Evolutionary conservation across 2,888 invertebrate genomes (phyloP).

Genomic region (Chrysodeixis includens): DNA sequence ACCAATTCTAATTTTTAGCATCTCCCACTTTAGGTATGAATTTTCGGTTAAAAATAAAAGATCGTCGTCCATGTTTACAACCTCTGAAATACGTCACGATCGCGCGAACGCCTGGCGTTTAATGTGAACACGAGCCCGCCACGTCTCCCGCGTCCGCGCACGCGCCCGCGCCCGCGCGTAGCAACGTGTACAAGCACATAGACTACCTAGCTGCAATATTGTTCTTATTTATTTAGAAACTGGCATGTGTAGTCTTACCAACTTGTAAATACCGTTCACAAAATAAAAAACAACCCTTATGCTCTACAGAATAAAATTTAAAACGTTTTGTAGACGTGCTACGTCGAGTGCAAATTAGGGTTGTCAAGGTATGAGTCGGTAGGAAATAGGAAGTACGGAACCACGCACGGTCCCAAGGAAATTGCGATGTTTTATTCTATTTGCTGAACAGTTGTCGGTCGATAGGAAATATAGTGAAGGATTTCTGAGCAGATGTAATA

Average conservation of each 20-base stretch:
- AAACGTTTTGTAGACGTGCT: conserved; percentile 35
- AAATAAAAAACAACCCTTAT: conserved; percentile 31
- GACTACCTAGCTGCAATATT: conserved; percentile 68
- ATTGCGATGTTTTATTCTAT: conserved; percentile 80
- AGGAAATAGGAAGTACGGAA: conserved; percentile 71
- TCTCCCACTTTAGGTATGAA: too few species aligned
- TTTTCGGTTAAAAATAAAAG: too few species aligned
- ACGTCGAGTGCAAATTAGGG: conserved; percentile 43
- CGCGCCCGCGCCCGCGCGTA: too few species aligned
- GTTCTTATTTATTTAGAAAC: conserved; percentile 74
- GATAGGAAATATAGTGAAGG: conserved; percentile 69
- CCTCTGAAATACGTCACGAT: too few species aligned
- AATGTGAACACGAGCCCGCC: too few species aligned
- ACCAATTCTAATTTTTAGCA: too few species aligned
- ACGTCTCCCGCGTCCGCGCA: too few species aligned
- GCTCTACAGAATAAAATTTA: conserved; percentile 34
- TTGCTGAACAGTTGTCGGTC: conserved; percentile 74
- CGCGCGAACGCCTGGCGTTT: too few species aligned
- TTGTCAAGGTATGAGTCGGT: conserved; percentile 63
- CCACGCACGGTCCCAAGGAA: conserved; percentile 74
- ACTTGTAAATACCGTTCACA: conserved; percentile 30
- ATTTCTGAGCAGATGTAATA: conserved; percentile 63
- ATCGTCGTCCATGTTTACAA: too few species aligned
- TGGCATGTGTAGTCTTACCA: conserved; percentile 59
- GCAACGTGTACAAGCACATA: too few species aligned